Base-by-base conservation (phyloP, 2,113 vertebrate species). In the Brachionichthys hirsutus region DNA sequence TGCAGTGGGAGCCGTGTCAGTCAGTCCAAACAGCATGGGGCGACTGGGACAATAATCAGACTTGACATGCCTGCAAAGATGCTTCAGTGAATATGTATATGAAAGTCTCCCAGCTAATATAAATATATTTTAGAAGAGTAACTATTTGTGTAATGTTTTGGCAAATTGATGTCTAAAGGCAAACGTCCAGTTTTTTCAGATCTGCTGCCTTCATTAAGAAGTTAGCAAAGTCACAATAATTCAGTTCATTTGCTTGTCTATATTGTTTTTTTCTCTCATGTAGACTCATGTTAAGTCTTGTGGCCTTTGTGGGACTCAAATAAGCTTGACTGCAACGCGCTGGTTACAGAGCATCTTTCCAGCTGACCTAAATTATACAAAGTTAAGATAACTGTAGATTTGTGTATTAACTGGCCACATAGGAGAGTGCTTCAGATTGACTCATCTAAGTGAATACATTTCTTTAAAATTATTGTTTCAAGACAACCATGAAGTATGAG, bases 41-140 rank as follows among this genome's bases (percentile, higher is more conserved):
- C 24, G 48, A 56, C 14, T 15, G 45, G 75, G 61, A 67, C 43
- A 68, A 73, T 30, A 30, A 30, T 77, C 62, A 36, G 54, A 67
- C 56, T 79, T 73, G 68, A 73, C 62, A 16, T 50, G 43, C 59
- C 66, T 77, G 57, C 57, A 64, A 43, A 54, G 65, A 61, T 67
- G 47, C 54, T 68, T 55, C 16, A 72, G 82, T 77, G 66, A 76
- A 75, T 46, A 69, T 66, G 46, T 58, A 75, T 36, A 63, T 12
- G 16, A 34, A 44, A 41, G 72, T 48, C 64, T 67, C 58, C 9
- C 53, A 51, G 57, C 69, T 59, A 64, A 77, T 58, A 73, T 52
- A 72, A 73, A 68, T 59, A 71, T 42, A 42, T 74, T 71, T 66
- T 70, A 49, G 47, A 53, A 17, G 66, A 70, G 45, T 71, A 67